phyloP scores from a whole-genome alignment of 1,140 invertebrate species.

The Aphelinus atriplicis region DNA sequence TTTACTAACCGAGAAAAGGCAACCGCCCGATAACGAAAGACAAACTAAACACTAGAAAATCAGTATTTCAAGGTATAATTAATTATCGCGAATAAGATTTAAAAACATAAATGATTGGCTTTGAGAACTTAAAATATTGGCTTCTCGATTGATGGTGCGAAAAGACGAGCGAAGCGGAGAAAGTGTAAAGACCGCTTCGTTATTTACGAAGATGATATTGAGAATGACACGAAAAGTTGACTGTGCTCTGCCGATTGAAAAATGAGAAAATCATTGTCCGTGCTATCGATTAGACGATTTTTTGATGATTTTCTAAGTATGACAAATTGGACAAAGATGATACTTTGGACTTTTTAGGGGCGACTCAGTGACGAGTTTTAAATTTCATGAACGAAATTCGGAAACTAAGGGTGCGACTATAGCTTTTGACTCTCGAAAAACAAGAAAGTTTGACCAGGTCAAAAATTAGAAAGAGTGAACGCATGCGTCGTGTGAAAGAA shows the following conservation, averaged over 20 bases:
- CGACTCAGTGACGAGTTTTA: slow-evolving; percentile 21
- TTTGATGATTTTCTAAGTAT: slow-evolving; percentile 13
- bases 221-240: slow-evolving; percentile 38
- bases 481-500: not conserved
- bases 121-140: slow-evolving; percentile 5
- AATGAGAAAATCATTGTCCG: slow-evolving; percentile 29
- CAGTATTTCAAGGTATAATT: slow-evolving; percentile 60
- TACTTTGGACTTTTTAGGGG: slow-evolving; percentile 1
- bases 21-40: slow-evolving; percentile 51
- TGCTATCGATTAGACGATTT: not conserved
- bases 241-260: slow-evolving; percentile 40
- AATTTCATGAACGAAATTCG: not conserved
- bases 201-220: slow-evolving; percentile 10
- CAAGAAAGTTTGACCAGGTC: not conserved
- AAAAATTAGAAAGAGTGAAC: not conserved
- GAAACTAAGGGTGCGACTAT: slow-evolving; percentile 10
- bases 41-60: slow-evolving; percentile 51
- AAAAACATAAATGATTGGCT: slow-evolving; percentile 40
- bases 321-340: slow-evolving; percentile 2
- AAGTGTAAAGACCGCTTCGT: slow-evolving; percentile 17
- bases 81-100: slow-evolving; percentile 47
- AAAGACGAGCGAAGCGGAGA: slow-evolving; percentile 1
- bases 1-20: slow-evolving; percentile 49
- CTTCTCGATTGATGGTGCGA: slow-evolving; percentile 4
- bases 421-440: slow-evolving; percentile 14